Evolutionary conservation across 2,797 vertebrate species (phyloP).

Genomic region (Onychomys arenicola): DNA sequence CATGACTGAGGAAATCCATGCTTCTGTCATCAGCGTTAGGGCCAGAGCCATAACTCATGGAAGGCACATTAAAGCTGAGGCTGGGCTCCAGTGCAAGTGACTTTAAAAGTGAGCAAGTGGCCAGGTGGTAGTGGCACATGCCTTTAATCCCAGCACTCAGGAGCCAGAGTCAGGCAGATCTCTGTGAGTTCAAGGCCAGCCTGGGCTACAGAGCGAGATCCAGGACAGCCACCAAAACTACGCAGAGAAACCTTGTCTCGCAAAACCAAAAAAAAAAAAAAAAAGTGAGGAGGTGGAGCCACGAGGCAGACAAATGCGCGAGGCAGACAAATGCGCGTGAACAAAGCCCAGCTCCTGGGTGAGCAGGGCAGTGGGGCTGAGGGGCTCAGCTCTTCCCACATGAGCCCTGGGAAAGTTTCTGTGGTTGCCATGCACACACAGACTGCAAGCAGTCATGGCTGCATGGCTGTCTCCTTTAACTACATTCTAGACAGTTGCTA

Average conservation of each 20-base stretch:
- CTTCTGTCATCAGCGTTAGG: slow-evolving; percentile 73
- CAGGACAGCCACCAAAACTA: no score
- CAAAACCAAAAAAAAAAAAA: no score
- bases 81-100: slow-evolving; percentile 71
- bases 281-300: background rate
- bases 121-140: no score
- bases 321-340: background rate
- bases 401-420: background rate
- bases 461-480: rapidly evolving
- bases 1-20: slow-evolving; percentile 71
- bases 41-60: slow-evolving; percentile 76
- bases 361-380: background rate
- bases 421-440: background rate
- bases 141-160: no score
- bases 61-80: slow-evolving; percentile 62
- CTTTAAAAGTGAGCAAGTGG: background rate
- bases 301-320: background rate
- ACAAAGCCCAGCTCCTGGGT: slow-evolving; percentile 67
- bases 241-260: no score
- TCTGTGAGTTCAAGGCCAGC: no score
- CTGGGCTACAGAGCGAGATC: no score
- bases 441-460: rapidly evolving
- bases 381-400: background rate
- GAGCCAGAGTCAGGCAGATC: no score
- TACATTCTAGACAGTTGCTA: rapidly evolving